Conservation (phyloP, 2,113 vertebrate genomes). For the Bos javanicus region DNA sequence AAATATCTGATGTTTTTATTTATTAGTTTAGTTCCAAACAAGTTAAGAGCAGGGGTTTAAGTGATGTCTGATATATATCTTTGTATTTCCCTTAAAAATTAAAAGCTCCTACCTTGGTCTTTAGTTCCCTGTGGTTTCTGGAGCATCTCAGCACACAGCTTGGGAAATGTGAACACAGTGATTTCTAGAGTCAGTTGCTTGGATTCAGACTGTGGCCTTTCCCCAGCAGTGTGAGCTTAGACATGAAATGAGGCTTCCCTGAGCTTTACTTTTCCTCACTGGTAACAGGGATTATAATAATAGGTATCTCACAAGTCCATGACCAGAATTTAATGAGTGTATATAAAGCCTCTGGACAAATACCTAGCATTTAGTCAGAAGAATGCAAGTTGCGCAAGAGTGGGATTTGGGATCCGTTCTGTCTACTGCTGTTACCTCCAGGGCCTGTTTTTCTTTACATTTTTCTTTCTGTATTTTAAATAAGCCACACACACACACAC, state of each 20-base stretch:
- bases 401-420: neutral
- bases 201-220: neutral
- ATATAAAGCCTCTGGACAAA: neutral
- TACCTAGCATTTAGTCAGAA: neutral
- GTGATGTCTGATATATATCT: neutral
- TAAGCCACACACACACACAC: neutral
- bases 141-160: neutral
- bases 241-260: neutral
- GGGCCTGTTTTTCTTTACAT: neutral
- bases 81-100: neutral
- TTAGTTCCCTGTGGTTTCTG: neutral
- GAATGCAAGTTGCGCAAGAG: neutral
- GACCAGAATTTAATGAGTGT: neutral
- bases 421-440: neutral
- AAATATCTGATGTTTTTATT: neutral
- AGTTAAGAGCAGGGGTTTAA: neutral
- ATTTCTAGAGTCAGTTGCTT: neutral
- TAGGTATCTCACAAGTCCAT: neutral
- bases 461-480: neutral
- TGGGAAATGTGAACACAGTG: neutral
- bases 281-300: neutral
- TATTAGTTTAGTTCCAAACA: neutral
- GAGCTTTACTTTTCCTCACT: neutral
- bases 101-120: neutral
- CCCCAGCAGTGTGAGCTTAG: neutral